These are phyloP conservation scores for Casuarius casuarius DNA, from an alignment of 2,113 vertebrate genomes.

Conservation along the genomic window DNA sequence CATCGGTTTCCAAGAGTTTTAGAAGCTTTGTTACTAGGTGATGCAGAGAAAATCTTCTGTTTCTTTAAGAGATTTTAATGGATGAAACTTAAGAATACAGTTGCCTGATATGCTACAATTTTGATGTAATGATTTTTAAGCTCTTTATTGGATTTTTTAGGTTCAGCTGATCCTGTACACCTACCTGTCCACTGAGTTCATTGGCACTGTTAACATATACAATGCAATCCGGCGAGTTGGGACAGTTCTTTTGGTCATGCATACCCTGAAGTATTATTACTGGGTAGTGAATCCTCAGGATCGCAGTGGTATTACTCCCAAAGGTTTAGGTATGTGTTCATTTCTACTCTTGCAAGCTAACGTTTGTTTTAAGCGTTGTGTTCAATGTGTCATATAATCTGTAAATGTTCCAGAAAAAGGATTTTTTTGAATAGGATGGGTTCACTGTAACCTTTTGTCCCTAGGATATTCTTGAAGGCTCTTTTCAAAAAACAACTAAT, in stretches of 20 bases:
- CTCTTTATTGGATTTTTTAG: conserved; percentile 70
- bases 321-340: conserved; percentile 85
- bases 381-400: background rate
- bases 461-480: background rate
- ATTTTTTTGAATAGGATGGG: background rate
- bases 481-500: background rate
- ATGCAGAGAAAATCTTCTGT: background rate
- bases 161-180: conserved; percentile 93
- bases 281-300: conserved; percentile 95
- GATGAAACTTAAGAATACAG: background rate
- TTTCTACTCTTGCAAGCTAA: background rate
- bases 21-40: background rate
- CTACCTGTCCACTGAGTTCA: conserved; percentile 95
- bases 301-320: conserved; percentile 92
- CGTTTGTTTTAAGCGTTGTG: background rate
- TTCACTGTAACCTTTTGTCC: background rate
- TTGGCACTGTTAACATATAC: conserved; percentile 95
- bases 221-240: conserved; percentile 93
- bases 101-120: background rate
- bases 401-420: background rate
- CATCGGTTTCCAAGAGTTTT: background rate
- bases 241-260: conserved; percentile 95
- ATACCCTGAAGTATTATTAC: conserved; percentile 96
- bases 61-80: background rate
- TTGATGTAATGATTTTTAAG: background rate